Conservation (phyloP, 2,888 invertebrate species). For the Chelonus formosanus region DNA sequence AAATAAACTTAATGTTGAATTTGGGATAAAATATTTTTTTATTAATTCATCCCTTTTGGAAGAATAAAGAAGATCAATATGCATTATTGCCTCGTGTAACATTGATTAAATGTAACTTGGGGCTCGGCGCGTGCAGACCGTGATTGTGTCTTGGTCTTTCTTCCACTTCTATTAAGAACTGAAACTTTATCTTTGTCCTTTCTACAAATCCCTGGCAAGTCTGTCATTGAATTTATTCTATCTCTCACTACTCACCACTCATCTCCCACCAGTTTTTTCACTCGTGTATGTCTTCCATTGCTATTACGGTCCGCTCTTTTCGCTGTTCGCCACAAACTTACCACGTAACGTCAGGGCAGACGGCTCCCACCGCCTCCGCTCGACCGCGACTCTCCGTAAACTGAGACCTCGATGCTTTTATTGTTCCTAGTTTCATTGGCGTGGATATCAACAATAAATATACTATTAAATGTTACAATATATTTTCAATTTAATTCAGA, state of each 20-base stretch:
- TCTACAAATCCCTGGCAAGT: too few relatives aligned
- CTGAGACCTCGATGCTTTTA: slow-evolving; percentile 52
- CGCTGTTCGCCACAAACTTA: slow-evolving; percentile 3
- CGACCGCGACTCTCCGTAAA: slow-evolving; percentile 49
- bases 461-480: neutral
- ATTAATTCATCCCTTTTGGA: too few relatives aligned
- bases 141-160: slow-evolving; percentile 60
- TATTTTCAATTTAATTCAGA: too few relatives aligned
- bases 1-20: too few relatives aligned
- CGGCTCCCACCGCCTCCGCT: slow-evolving; percentile 61
- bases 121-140: slow-evolving; percentile 65
- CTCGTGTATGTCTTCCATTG: slow-evolving; percentile 43
- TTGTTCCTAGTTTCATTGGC: slow-evolving; percentile 59
- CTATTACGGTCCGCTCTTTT: slow-evolving; percentile 42
- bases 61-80: neutral
- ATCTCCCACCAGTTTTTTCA: neutral
- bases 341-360: slow-evolving; percentile 37
- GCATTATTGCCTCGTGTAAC: slow-evolving; percentile 54
- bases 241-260: slow-evolving; percentile 33
- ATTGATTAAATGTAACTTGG: slow-evolving; percentile 57
- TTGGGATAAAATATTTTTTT: too few relatives aligned
- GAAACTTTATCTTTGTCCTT: too few relatives aligned
- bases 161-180: slow-evolving; percentile 6
- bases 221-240: slow-evolving; percentile 10
- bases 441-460: slow-evolving; percentile 40